These are phyloP conservation scores for Catharus minimus DNA, from an alignment of 2,113 vertebrate species.

Conservation along the genomic window DNA sequence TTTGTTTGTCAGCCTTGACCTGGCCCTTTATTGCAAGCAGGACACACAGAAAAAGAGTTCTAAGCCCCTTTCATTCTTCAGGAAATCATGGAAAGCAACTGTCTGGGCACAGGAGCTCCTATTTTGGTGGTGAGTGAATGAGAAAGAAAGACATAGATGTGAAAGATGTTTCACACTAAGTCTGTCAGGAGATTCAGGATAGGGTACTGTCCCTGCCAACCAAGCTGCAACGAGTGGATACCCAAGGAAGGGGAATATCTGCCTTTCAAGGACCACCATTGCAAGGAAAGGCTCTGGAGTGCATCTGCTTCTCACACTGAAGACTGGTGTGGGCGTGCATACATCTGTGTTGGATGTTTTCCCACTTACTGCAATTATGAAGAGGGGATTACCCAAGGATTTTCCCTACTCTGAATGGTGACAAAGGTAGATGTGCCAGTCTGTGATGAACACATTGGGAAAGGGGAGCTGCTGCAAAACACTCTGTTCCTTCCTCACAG, in stretches of 20 bases:
- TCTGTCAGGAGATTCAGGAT: not conserved
- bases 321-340: not conserved
- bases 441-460: not conserved
- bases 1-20: not conserved
- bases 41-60: not conserved
- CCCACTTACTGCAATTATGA: not conserved
- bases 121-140: not conserved
- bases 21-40: not conserved
- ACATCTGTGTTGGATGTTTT: not conserved
- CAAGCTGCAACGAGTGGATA: not conserved
- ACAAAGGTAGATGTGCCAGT: not conserved
- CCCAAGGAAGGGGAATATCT: not conserved
- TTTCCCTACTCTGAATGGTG: not conserved
- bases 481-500: not conserved
- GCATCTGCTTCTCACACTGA: not conserved
- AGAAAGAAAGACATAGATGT: not conserved
- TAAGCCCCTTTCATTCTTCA: not conserved
- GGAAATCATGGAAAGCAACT: not conserved
- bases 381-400: slow-evolving; percentile 13
- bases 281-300: not conserved
- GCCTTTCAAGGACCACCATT: not conserved
- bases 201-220: not conserved
- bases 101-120: not conserved
- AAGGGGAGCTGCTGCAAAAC: not conserved
- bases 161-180: not conserved